These are phyloP conservation scores for Netelia fuscicornis DNA, from an alignment of 2,888 invertebrate species.

Conservation along the genomic window DNA sequence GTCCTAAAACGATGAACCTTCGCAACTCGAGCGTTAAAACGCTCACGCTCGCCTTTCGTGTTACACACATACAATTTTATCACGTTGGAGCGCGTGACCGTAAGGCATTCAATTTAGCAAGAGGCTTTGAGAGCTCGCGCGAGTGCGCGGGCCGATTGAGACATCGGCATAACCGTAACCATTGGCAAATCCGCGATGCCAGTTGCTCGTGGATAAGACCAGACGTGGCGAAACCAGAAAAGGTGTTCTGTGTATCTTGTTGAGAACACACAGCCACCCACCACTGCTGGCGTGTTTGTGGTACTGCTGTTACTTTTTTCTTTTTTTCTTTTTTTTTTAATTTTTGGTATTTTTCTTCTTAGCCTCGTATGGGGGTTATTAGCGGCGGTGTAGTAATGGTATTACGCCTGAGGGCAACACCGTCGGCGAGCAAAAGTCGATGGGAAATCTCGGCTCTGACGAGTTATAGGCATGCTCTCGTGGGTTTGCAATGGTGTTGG, in stretches of 20 bases:
- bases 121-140: conserved; percentile 70
- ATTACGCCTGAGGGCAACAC: conserved; percentile 16
- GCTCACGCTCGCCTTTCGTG: neutral
- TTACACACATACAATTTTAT: neutral
- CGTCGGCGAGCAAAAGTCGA: neutral
- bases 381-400: neutral
- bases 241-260: conserved; percentile 51
- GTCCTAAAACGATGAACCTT: conserved; percentile 22
- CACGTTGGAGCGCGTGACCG: conserved; percentile 66
- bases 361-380: neutral
- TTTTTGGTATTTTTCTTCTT: conserved; percentile 4
- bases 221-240: conserved; percentile 70
- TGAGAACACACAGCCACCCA: conserved; percentile 43
- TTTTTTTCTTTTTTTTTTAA: conserved; percentile 6
- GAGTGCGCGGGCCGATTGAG: conserved; percentile 74
- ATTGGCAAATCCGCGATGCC: conserved; percentile 76
- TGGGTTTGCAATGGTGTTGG: conserved; percentile 56
- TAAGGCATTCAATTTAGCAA: conserved; percentile 80
- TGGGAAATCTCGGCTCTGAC: neutral
- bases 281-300: conserved; percentile 35
- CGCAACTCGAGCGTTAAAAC: conserved; percentile 36
- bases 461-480: conserved; percentile 45
- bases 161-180: conserved; percentile 78
- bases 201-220: conserved; percentile 69
- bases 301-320: conserved; percentile 5